Evolutionary conservation across 2,113 vertebrate species (phyloP).

Genomic region (Oryzias curvinotus): DNA sequence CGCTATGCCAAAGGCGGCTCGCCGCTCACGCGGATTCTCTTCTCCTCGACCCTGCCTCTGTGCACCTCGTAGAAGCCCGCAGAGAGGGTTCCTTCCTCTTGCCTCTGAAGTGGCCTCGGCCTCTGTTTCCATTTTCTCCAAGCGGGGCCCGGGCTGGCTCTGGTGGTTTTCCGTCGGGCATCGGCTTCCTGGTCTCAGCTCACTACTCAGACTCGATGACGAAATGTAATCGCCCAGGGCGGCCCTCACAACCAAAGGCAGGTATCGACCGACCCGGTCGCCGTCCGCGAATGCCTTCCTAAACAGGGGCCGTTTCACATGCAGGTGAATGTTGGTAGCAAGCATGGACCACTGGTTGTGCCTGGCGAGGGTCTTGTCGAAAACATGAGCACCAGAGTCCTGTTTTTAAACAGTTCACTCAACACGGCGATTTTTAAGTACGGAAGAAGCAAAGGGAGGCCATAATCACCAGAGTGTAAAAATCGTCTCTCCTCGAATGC

Average conservation of each 20-base stretch:
- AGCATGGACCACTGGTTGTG: constrained; percentile 18
- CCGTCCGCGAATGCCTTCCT: not conserved
- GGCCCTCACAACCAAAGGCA: not conserved
- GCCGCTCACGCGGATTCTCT: not conserved
- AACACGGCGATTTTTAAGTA: constrained; percentile 1
- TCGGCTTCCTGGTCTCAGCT: not conserved
- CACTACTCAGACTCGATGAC: too few species aligned
- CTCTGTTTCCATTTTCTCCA: too few species aligned
- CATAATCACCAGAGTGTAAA: constrained; percentile 10
- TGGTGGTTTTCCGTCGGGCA: not conserved
- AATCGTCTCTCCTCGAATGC: not conserved
- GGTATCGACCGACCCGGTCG: not conserved
- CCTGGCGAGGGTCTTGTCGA: constrained; percentile 19
- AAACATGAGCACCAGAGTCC: constrained; percentile 15
- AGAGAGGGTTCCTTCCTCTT: not conserved
- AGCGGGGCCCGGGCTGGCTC: not conserved
- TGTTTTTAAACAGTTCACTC: not conserved
- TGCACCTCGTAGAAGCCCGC: not conserved
- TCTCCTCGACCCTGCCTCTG: not conserved
- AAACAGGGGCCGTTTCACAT: not conserved
- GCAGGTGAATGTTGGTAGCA: not conserved
- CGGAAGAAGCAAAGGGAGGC: not conserved
- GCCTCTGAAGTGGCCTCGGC: not conserved
- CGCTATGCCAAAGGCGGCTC: too few species aligned
- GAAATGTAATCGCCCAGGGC: not conserved